phyloP scores from a whole-genome alignment of 1,140 invertebrate species.

The Calliphora vicina region DNA sequence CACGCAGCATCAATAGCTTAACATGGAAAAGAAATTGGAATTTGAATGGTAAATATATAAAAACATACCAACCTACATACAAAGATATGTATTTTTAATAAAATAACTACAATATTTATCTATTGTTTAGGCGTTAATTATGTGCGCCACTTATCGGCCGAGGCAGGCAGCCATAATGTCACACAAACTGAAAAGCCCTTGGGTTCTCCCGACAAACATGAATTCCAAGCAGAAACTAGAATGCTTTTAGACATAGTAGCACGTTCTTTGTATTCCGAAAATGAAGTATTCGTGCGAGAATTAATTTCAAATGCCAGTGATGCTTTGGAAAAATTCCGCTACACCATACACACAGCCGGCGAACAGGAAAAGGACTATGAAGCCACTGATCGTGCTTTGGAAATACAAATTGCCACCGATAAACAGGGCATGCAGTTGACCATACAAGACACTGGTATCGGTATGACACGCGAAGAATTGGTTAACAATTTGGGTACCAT shows the following conservation, averaged over 20 bases:
- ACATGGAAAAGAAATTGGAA: slow-evolving; percentile 27
- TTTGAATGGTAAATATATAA: slow-evolving; percentile 13
- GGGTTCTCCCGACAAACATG: slow-evolving; percentile 70
- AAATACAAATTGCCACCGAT: slow-evolving; percentile 91
- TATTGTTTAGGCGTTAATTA: slow-evolving; percentile 23
- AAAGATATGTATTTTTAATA: too few species aligned
- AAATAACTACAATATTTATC: too few species aligned
- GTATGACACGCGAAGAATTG: slow-evolving; percentile 93
- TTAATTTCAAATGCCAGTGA: slow-evolving; percentile 97
- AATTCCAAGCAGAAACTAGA: slow-evolving; percentile 96
- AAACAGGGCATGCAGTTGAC: slow-evolving; percentile 85
- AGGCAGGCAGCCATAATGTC: slow-evolving; percentile 61
- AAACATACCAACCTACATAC: too few species aligned
- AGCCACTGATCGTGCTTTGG: slow-evolving; percentile 71
- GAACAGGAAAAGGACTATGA: slow-evolving; percentile 58
- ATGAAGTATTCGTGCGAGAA: slow-evolving; percentile 96
- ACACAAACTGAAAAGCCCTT: slow-evolving; percentile 68
- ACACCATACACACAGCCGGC: slow-evolving; percentile 71
- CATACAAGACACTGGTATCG: slow-evolving; percentile 93
- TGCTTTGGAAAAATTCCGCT: slow-evolving; percentile 92
- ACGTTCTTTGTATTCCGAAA: slow-evolving; percentile 95
- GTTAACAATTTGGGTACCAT: slow-evolving; percentile 93
- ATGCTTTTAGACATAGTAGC: slow-evolving; percentile 97
- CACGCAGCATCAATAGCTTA: neutral
- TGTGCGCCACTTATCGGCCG: neutral